These are phyloP conservation scores for Arbacia lixula DNA, from an alignment of 53 echinoderm and acorn worm genomes.

Conservation along the genomic window DNA sequence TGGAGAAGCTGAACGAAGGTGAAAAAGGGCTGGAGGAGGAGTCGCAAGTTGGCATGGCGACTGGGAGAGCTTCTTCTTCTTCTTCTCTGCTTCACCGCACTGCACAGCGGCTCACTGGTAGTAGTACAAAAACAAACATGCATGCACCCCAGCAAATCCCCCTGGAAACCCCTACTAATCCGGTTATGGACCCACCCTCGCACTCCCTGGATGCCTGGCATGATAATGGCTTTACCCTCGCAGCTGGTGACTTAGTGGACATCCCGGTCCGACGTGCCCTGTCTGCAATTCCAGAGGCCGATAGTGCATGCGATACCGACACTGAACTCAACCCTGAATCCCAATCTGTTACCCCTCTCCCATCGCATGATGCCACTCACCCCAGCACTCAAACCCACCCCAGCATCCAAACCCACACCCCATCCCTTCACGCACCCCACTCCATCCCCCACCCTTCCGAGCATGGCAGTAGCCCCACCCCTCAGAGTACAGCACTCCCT, in stretches of 20 bases:
- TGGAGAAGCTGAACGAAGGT: constrained; percentile 33
- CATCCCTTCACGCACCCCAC: no score
- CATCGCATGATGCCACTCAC: constrained; percentile 2
- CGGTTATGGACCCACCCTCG: not conserved
- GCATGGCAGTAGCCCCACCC: no score
- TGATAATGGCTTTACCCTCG: constrained; percentile 33
- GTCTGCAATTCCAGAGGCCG: constrained; percentile 35
- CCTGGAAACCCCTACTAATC: not conserved
- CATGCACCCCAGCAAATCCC: not conserved
- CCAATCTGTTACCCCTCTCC: not conserved
- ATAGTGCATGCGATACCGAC: constrained; percentile 13
- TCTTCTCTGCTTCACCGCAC: constrained; percentile 15
- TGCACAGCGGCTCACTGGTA: constrained; percentile 34
- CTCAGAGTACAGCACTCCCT: not conserved
- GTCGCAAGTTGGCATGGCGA: not conserved
- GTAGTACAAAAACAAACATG: constrained; percentile 25
- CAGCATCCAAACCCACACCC: not conserved
- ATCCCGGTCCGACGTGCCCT: constrained; percentile 29
- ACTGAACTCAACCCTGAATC: not conserved
- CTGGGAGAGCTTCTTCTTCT: not conserved
- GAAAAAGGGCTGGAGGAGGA: constrained; percentile 2
- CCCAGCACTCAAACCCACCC: not conserved
- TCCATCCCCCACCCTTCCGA: not conserved
- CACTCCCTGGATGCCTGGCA: not conserved
- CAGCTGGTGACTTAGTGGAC: constrained; percentile 24